Conservation (phyloP, 2,797 vertebrate genomes). For the Sciurus vulgaris region DNA sequence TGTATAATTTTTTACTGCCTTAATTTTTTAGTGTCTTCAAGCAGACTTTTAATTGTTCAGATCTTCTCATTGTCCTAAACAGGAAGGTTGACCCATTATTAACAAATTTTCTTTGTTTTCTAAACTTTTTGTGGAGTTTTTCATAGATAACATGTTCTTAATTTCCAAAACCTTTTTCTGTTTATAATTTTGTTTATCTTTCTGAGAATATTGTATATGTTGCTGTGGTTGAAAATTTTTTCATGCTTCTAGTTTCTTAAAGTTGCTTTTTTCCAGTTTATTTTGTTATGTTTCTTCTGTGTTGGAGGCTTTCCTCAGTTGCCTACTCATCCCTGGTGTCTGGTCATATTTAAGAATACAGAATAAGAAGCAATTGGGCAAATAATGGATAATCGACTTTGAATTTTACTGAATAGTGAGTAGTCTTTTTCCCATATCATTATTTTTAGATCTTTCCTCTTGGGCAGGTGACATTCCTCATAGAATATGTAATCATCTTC, state of each 20-base stretch:
- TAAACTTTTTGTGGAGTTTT: not conserved
- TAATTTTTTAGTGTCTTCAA: not conserved
- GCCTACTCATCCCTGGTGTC: not conserved
- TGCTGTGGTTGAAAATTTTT: not conserved
- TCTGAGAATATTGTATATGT: not conserved
- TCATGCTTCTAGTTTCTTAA: not conserved
- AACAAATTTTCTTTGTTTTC: not conserved
- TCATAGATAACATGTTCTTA: not conserved
- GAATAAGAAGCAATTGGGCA: not conserved
- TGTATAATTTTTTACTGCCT: not conserved
- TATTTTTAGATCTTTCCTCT: not conserved
- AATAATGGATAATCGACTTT: not conserved
- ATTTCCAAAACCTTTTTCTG: not conserved
- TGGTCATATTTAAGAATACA: not conserved
- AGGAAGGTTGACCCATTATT: no score
- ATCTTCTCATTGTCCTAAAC: not conserved
- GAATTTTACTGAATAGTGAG: not conserved
- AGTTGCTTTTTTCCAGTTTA: not conserved
- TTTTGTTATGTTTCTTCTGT: not conserved
- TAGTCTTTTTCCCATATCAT: not conserved
- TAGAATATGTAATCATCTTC: not conserved
- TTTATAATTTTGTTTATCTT: not conserved
- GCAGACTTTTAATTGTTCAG: not conserved
- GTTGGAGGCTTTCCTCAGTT: not conserved
- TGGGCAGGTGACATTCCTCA: not conserved